These are phyloP conservation scores for Psix sp. DNA, from an alignment of 1,140 invertebrate genomes.

Conservation along the genomic window DNA sequence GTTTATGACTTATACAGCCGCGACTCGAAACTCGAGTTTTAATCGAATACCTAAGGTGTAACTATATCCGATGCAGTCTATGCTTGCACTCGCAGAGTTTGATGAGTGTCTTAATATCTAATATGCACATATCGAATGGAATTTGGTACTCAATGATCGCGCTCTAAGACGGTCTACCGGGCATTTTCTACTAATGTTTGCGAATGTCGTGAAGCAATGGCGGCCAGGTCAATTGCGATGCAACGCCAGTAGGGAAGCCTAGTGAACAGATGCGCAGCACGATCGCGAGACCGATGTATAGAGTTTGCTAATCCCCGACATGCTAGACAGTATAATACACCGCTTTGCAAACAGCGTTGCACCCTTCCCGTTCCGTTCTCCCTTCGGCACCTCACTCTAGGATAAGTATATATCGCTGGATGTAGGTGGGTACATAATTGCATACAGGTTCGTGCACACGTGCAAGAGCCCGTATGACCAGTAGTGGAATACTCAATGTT, in stretches of 20 bases:
- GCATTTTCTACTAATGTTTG: conserved; percentile 70
- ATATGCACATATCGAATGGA: conserved; percentile 35
- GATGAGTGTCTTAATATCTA: conserved; percentile 51
- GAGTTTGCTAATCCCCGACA: conserved; percentile 76
- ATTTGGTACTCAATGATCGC: conserved; percentile 48
- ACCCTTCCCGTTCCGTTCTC: conserved; percentile 58
- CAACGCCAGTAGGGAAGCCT: conserved; percentile 65
- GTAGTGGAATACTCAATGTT: conserved; percentile 30
- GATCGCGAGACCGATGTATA: conserved; percentile 74
- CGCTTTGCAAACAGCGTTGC: conserved; percentile 74
- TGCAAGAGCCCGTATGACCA: conserved; percentile 51
- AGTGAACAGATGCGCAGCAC: conserved; percentile 74
- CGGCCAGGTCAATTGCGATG: conserved; percentile 71
- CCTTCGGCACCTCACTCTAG: conserved; percentile 57
- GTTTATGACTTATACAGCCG: conserved; percentile 46
- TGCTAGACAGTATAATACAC: conserved; percentile 76
- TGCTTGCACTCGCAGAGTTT: conserved; percentile 28
- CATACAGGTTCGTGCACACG: conserved; percentile 53
- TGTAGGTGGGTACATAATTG: conserved; percentile 56
- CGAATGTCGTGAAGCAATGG: conserved; percentile 64
- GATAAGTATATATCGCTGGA: conserved; percentile 52
- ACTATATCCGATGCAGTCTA: conserved; percentile 4
- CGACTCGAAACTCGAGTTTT: conserved; percentile 35
- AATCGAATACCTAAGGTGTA: conserved; percentile 36
- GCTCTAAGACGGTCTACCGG: conserved; percentile 51